Percentiles rank a stretch among this genome's conserved stretches.
phyloP scores from a whole-genome alignment of 2,797 vertebrate species.

The Erethizon dorsatum region DNA sequence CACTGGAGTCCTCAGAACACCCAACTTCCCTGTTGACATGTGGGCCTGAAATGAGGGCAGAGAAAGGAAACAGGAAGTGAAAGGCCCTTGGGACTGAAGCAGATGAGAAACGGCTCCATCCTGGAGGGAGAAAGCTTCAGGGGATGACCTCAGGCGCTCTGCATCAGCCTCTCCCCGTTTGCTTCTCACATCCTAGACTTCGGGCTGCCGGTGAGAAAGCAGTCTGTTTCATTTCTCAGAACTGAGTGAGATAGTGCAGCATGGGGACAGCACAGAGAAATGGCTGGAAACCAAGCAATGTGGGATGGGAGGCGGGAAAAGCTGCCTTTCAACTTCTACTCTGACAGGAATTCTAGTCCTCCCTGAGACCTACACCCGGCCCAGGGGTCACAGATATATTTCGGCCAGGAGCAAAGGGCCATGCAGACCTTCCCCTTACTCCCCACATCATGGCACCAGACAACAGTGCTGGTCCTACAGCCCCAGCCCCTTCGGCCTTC shows the following conservation, averaged over 20 bases:
- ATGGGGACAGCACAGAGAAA: background rate
- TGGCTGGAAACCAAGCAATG: background rate
- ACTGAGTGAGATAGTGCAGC: background rate
- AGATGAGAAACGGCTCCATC: background rate
- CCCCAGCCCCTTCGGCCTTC: background rate
- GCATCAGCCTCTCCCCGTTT: background rate
- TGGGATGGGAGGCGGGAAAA: background rate
- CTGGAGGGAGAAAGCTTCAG: background rate
- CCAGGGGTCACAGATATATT: background rate
- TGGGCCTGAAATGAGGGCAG: background rate
- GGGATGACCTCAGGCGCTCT: background rate
- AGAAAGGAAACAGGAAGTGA: conserved; percentile 63
- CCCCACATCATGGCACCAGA: background rate
- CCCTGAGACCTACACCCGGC: background rate
- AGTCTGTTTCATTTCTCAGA: background rate
- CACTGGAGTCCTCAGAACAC: background rate
- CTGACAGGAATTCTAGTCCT: background rate
- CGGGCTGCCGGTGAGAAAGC: background rate
- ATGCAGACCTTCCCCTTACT: background rate
- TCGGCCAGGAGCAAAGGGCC: background rate
- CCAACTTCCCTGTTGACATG: background rate
- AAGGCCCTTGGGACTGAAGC: background rate
- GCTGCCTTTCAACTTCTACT: conserved; percentile 32
- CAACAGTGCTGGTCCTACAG: background rate
- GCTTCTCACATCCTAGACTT: background rate